Evolutionary conservation across 2,888 invertebrate genomes (phyloP), one percentile per base, ranked within the genome.

Genomic region (Brachypterus glaber): DNA sequence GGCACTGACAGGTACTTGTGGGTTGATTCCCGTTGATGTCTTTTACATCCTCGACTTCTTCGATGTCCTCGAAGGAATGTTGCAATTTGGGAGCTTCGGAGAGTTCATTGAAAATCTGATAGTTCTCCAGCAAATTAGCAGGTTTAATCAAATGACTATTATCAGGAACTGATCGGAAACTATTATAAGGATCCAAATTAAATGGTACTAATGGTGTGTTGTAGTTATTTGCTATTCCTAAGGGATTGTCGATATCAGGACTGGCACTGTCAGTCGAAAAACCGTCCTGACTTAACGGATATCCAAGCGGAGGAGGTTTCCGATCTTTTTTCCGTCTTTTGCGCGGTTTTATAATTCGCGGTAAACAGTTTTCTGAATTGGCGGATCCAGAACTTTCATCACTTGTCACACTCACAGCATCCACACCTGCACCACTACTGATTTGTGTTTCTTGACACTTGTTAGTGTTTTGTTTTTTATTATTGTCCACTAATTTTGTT

Each of bases 271-370:
- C 60, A 3, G 59, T 58, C 14, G 59, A 58, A 40, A 57, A 58
- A 12, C 48, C 59, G 38, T 55, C 62, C 44, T 48, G 59, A 44
- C 52, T 59, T 50, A 43, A 47, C 17, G 49, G 54, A 33, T 54
- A 57, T 39, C 49, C 48, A 13, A 56, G 50, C 24, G 54, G 50
- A 17, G 85, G 57, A 21, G 85, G 82, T 66, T 87, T 85, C 50
- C 87, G 73, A 61, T 89, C 89, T 66, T 89, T 90, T 77, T 89
- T 90, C 60, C 89, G 78, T 35, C 90, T 75, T 62, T 90, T 90
- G 33, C 90, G 71, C 4, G 89, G 89, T 63, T 90, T 90, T 55
- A 90, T 89, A 47, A 90, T 88, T 51, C 90, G 74, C 47, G 89
- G 89, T 57, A 89, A 68, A 67, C 83, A 83, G 47, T 81, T 82